phyloP scores from a whole-genome alignment of 1,140 invertebrate species.

The Hyles euphorbiae region DNA sequence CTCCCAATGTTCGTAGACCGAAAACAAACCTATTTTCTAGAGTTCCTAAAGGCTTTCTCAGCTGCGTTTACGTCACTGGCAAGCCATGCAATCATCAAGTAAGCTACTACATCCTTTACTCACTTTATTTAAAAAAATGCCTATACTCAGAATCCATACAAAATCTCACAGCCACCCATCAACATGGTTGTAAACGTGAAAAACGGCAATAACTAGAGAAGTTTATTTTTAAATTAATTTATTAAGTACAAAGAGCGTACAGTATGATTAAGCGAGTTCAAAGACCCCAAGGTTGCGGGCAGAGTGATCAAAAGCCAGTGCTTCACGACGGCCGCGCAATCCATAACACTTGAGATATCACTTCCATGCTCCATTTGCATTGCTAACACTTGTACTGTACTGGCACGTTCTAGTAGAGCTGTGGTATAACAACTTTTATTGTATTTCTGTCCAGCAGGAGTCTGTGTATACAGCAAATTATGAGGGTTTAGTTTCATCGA shows the following conservation, averaged over 20 bases:
- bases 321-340: constrained; percentile 41
- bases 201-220: background rate
- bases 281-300: constrained; percentile 44
- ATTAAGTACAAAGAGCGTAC: constrained; percentile 17
- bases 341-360: constrained; percentile 51
- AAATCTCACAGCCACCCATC: background rate
- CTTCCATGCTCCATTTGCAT: constrained; percentile 36
- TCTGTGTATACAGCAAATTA: too few species aligned
- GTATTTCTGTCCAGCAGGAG: too few species aligned
- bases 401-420: background rate
- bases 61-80: too few species aligned
- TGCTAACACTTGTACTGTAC: background rate
- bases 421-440: background rate
- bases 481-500: too few species aligned
- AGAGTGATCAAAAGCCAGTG: constrained; percentile 52
- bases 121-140: too few species aligned
- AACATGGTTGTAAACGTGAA: background rate
- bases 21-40: too few species aligned
- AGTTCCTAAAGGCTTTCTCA: too few species aligned
- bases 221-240: constrained; percentile 14
- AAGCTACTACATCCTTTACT: too few species aligned
- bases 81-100: too few species aligned
- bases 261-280: constrained; percentile 52
- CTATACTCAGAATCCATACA: background rate
- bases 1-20: too few species aligned